Conservation (phyloP, 2,113 vertebrate species). For the Seriola aureovittata region DNA sequence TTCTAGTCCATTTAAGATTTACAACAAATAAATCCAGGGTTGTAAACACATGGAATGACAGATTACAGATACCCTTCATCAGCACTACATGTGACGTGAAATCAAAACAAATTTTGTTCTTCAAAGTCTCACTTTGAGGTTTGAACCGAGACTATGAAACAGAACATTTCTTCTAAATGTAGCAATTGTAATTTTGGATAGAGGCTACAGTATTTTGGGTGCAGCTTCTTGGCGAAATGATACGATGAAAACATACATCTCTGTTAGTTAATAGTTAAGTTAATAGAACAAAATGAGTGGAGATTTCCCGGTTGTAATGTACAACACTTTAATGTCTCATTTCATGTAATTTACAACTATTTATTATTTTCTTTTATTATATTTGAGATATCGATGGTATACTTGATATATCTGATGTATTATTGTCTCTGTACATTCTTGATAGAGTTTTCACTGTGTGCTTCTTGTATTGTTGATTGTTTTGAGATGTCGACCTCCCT, state of each 20-base stretch:
- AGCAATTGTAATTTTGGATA: no score
- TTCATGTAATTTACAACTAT: neutral
- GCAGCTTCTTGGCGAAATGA: no score
- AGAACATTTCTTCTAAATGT: no score
- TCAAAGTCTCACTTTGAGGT: neutral
- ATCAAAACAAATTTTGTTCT: no score
- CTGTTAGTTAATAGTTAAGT: no score
- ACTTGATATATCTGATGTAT: neutral
- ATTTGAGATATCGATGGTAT: neutral
- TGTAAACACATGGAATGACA: neutral
- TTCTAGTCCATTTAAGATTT: neutral
- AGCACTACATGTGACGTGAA: no score
- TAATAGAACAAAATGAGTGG: no score
- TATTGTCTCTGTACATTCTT: neutral
- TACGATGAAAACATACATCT: no score
- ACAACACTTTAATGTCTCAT: neutral
- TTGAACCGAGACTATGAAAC: neutral
- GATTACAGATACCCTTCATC: neutral
- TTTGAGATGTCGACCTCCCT: neutral
- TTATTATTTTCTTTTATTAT: neutral
- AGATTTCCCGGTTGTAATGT: no score
- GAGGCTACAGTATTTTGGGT: no score
- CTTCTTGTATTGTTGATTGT: neutral
- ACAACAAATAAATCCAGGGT: constrained; percentile 3
- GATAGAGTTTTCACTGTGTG: neutral